Conservation (phyloP, 2,113 vertebrate species). For the Agelaius tricolor region DNA sequence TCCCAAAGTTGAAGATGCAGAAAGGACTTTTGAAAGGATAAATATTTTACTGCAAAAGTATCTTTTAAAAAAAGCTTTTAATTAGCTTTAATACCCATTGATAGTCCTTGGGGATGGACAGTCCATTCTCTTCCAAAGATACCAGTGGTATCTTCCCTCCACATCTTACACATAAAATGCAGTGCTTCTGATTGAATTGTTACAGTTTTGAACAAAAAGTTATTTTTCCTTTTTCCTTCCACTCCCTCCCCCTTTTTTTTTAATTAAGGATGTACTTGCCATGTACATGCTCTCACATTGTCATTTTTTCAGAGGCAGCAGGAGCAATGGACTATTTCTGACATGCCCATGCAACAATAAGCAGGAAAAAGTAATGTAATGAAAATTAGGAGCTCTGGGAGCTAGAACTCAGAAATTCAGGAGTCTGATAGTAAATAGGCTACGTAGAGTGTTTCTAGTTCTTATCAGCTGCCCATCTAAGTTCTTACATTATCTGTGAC, state of each 20-base stretch:
- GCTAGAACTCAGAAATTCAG: neutral
- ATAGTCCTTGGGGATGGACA: neutral
- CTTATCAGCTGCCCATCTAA: neutral
- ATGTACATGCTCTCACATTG: neutral
- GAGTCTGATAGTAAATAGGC: neutral
- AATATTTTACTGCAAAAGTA: neutral
- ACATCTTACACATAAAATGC: neutral
- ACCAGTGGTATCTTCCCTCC: neutral
- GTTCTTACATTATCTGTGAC: neutral
- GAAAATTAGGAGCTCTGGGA: neutral
- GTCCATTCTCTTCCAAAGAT: neutral
- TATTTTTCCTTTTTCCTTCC: neutral
- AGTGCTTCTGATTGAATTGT: neutral
- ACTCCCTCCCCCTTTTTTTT: accelerated
- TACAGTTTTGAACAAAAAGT: neutral
- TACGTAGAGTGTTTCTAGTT: neutral
- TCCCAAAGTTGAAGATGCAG: neutral
- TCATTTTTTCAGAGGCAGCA: neutral
- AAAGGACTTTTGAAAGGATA: neutral
- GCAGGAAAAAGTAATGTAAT: neutral
- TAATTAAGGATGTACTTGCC: neutral
- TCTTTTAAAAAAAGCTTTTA: neutral
- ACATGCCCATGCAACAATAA: neutral
- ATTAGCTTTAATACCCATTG: neutral
- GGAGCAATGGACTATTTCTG: neutral